Evolutionary conservation across 2,888 invertebrate species (phyloP).

Genomic region (Nysson spinosus): DNA sequence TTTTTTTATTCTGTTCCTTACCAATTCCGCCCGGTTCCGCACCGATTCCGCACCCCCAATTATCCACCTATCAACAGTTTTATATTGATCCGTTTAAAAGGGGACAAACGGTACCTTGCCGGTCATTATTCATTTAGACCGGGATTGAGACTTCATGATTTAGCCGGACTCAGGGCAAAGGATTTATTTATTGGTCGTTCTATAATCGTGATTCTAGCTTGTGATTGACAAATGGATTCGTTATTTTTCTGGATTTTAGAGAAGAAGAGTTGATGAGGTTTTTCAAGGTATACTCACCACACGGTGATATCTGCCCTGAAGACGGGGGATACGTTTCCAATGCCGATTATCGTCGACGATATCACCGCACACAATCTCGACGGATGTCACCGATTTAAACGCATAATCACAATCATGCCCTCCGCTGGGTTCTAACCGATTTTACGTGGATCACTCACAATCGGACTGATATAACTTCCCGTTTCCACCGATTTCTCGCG

Average conservation of each 20-base stretch:
- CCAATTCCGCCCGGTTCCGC: slow-evolving; percentile 26
- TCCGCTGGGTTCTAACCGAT: slow-evolving; percentile 13
- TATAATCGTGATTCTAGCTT: too few species aligned
- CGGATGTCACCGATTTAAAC: slow-evolving; percentile 56
- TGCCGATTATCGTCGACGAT: slow-evolving; percentile 22
- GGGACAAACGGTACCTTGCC: neutral
- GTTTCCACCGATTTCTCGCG: neutral
- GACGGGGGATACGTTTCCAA: slow-evolving; percentile 4
- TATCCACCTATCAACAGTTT: slow-evolving; percentile 39
- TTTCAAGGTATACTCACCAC: slow-evolving; percentile 21
- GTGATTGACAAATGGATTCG: too few species aligned
- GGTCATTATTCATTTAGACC: too few species aligned
- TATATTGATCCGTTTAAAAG: too few species aligned
- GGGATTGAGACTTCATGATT: too few species aligned
- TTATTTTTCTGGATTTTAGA: too few species aligned
- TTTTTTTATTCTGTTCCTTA: slow-evolving; percentile 40
- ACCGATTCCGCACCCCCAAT: slow-evolving; percentile 25
- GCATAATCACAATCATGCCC: slow-evolving; percentile 39
- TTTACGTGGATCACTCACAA: neutral
- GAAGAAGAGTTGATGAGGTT: too few species aligned
- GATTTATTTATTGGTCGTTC: too few species aligned
- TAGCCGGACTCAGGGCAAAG: too few species aligned
- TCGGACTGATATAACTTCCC: neutral
- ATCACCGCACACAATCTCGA: slow-evolving; percentile 46
- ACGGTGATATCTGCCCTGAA: slow-evolving; percentile 30